Conservation (phyloP, 2,113 vertebrate genomes). For the Campylomormyrus numenius region DNA sequence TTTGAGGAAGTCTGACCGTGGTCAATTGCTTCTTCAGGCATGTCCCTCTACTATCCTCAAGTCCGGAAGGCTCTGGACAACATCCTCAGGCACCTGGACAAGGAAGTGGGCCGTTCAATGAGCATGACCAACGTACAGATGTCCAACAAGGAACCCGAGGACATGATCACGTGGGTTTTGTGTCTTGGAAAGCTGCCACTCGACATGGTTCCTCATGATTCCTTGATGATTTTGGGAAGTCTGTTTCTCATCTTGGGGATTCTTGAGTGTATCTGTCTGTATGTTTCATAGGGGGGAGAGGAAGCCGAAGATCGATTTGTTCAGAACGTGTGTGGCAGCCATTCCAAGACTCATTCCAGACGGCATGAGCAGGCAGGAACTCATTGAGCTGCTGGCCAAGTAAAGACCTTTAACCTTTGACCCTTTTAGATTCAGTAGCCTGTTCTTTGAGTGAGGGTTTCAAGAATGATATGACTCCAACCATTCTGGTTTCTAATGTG, state of each 20-base stretch:
- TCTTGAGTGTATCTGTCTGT: neutral
- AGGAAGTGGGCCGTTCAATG: constrained; percentile 97
- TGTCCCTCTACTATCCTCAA: constrained; percentile 97
- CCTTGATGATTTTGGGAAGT: neutral
- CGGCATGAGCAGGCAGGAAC: constrained; percentile 96
- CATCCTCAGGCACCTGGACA: constrained; percentile 94
- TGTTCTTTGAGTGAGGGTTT: neutral
- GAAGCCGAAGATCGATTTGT: constrained; percentile 98
- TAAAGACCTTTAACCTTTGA: constrained; percentile 44
- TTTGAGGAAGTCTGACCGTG: neutral
- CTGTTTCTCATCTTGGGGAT: neutral
- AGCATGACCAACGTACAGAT: constrained; percentile 98
- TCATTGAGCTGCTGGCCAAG: constrained; percentile 95
- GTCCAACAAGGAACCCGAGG: constrained; percentile 98
- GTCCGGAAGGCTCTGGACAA: constrained; percentile 92
- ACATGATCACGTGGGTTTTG: constrained; percentile 91
- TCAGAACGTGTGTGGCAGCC: constrained; percentile 95
- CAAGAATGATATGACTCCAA: neutral
- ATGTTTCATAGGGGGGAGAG: constrained; percentile 78
- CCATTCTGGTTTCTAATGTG: neutral
- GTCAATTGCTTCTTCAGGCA: constrained; percentile 62
- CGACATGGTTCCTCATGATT: neutral
- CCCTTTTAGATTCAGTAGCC: neutral
- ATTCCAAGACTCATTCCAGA: constrained; percentile 96
- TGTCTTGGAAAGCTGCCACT: neutral